Evolutionary conservation across 2,888 invertebrate species (phyloP).

Genomic region (Ariolimax columbianus): DNA sequence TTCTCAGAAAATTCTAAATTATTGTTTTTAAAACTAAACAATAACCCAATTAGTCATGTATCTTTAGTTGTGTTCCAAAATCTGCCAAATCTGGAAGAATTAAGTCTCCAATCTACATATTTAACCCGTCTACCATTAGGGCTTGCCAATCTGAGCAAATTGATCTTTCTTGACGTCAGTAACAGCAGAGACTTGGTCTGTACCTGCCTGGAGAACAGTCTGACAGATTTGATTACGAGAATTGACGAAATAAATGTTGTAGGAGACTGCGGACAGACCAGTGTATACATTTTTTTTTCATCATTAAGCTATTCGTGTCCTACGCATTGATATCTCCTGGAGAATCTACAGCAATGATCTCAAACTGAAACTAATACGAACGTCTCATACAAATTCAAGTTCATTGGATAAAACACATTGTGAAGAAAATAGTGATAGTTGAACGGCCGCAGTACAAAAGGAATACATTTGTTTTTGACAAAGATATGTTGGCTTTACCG

Average conservation of each 20-base stretch:
- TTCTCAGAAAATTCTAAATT: background rate
- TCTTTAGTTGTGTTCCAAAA: background rate
- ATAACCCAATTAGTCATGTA: background rate
- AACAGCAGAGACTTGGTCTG: background rate
- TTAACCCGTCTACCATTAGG: background rate
- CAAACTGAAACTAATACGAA: too few species aligned
- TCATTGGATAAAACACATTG: too few species aligned
- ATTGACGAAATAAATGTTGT: background rate
- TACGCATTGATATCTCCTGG: too few species aligned
- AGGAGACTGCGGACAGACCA: background rate
- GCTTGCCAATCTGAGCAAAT: background rate
- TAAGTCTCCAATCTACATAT: background rate
- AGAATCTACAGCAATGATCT: too few species aligned
- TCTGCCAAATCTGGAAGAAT: background rate
- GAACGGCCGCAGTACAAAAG: too few species aligned
- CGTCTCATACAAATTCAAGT: too few species aligned
- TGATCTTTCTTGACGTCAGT: background rate
- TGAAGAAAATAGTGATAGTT: too few species aligned
- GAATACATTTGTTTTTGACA: too few species aligned
- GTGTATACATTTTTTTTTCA: background rate
- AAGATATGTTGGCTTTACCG: too few species aligned
- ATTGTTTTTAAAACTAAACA: background rate
- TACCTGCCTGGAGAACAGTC: background rate
- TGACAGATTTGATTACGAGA: background rate
- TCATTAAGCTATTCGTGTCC: background rate